A percentile compares a stretch with the other conserved stretches of the same genome.
Evolutionary conservation across 2,797 vertebrate species (phyloP).

Genomic region (Phoebastria nigripes): DNA sequence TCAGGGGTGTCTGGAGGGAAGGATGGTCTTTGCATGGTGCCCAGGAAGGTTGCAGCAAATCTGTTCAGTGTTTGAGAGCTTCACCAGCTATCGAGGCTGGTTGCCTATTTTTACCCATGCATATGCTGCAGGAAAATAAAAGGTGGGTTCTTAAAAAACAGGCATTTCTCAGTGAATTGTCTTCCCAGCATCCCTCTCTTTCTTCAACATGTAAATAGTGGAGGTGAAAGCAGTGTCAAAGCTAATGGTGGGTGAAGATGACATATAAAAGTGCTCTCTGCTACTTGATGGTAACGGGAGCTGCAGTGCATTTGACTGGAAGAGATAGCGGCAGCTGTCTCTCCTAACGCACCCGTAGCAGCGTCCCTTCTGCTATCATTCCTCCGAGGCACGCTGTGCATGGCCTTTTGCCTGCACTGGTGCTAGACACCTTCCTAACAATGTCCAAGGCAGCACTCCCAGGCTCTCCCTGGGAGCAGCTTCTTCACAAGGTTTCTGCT

Average conservation of each 20-base stretch:
- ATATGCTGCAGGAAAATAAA: not conserved
- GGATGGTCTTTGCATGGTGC: not conserved
- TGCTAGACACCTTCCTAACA: not conserved
- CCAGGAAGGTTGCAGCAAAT: not conserved
- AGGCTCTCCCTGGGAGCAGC: not conserved
- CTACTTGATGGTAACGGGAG: not conserved
- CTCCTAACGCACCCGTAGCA: fast-evolving
- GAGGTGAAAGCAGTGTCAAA: not conserved
- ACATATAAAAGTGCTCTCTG: not conserved
- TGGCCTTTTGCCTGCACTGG: not conserved
- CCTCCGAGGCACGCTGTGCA: fast-evolving
- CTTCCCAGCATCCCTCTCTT: not conserved
- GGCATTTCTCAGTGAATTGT: not conserved
- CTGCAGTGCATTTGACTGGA: not conserved
- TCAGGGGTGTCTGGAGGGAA: not conserved
- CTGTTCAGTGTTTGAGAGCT: not conserved
- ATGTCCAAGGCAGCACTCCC: not conserved
- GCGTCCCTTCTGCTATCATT: not conserved
- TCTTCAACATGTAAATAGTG: not conserved
- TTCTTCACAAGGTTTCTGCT: not conserved
- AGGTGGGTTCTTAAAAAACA: not conserved
- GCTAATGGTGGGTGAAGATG: not conserved
- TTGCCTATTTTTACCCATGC: not conserved
- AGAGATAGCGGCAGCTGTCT: not conserved
- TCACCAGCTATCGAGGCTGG: fast-evolving